Evolutionary conservation across 2,888 invertebrate genomes (phyloP), one percentile per base, ranked within the genome.

Genomic region (Aethes cnicana): DNA sequence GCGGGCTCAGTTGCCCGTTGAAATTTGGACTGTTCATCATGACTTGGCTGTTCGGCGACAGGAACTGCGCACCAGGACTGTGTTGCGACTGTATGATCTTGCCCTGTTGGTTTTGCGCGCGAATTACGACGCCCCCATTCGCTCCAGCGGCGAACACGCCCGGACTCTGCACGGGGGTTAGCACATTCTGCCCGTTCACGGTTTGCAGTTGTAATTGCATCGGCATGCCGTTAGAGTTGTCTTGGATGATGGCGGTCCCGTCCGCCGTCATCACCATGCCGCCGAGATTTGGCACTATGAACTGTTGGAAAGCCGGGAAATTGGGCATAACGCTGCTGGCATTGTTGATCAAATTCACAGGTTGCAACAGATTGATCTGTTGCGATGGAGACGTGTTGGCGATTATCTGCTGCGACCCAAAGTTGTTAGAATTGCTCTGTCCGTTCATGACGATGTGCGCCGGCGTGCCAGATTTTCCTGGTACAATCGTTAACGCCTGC

Each of bases 261-360:
- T 94, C 94, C 0, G 95, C 93, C 6, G 95, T 93, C 94, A 96
- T 95, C 0, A 96, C 94, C 93, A 96, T 93, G 0, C 96, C 94
- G 8, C 95, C 92, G 1, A 95, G 82, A 60, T 96, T 95, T 7
- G 96, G 96, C 48, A 96, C 93, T 44, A 96, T 93, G 64, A 96
- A 94, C 69, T 96, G 96, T 72, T 96, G 96, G 62, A 95, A 94
- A 0, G 94, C 93, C 0, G 94, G 94, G 72, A 95, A 94, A 71
- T 95, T 95, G 41, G 94, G 93, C 59, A 95, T 93, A 53, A 94
- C 92, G 3, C 92, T 92, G 23, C 92, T 91, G 0, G 92, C 86
- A 39, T 93, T 92, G 47, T 95, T 95, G 54, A 95, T 91, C 57
- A 96, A 83, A 83, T 96, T 96, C 21, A 96, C 94, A 0, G 96